Conservation (phyloP, 2,113 vertebrate species). For the Rhinogobius similis region DNA sequence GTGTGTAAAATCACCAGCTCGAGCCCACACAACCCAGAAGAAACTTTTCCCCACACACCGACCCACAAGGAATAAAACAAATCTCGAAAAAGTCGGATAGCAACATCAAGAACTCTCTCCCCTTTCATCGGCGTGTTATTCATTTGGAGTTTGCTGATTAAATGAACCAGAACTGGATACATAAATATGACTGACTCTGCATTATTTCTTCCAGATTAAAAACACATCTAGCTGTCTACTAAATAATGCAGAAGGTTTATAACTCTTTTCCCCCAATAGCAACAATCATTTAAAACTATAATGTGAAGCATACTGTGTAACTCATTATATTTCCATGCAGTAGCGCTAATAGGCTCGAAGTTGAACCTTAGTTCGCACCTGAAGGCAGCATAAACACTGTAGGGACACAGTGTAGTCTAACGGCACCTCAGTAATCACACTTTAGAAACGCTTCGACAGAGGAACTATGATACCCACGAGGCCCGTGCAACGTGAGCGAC, state of each 20-base stretch:
- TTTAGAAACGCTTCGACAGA: not conserved
- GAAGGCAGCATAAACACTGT: slow-evolving; percentile 12
- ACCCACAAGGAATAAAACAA: too few species aligned
- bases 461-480: not conserved
- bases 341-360: slow-evolving; percentile 32
- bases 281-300: not conserved
- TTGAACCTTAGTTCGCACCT: slow-evolving; percentile 8
- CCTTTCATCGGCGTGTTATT: too few species aligned
- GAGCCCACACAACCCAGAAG: too few species aligned
- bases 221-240: not conserved
- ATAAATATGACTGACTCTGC: too few species aligned
- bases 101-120: too few species aligned
- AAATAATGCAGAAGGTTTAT: not conserved
- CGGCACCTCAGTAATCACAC: slow-evolving; percentile 8
- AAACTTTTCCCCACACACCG: too few species aligned
- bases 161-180: too few species aligned
- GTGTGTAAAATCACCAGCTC: too few species aligned
- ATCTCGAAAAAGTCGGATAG: too few species aligned
- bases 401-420: slow-evolving; percentile 18
- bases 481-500: not conserved
- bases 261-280: not conserved
- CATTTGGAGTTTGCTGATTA: too few species aligned
- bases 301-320: not conserved
- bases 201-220: not conserved
- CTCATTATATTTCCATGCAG: not conserved